A percentile compares a stretch with the other conserved stretches of the same genome.
phyloP scores from a whole-genome alignment of 2,113 vertebrate genomes.

The Oreamnos americanus region DNA sequence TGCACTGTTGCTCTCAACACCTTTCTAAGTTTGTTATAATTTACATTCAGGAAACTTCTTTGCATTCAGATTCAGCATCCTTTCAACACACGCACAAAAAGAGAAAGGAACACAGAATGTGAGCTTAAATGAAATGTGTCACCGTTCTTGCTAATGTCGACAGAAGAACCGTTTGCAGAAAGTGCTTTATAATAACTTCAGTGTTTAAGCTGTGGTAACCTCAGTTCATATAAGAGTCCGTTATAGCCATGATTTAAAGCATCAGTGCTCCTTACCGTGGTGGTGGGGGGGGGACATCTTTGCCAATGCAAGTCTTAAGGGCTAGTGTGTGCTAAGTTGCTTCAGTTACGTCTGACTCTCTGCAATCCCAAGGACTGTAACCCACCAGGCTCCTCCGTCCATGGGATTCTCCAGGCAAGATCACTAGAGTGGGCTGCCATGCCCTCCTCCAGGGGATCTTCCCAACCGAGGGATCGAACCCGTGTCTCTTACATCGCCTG shows the following conservation, averaged over 20 bases:
- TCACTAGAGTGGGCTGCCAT: not conserved
- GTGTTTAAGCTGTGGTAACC: not conserved
- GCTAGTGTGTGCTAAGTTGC: not conserved
- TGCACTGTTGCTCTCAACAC: not conserved
- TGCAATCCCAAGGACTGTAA: not conserved
- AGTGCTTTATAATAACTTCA: not conserved
- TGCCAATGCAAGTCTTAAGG: not conserved
- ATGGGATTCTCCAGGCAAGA: not conserved
- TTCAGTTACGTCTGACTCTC: not conserved
- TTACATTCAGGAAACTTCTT: not conserved
- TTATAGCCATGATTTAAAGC: not conserved
- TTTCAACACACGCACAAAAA: not conserved
- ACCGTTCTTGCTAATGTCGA: not conserved
- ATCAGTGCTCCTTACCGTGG: not conserved
- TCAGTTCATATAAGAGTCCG: not conserved
- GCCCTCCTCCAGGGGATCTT: not conserved
- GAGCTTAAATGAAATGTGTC: not conserved
- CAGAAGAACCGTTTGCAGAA: not conserved
- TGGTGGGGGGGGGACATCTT: not conserved
- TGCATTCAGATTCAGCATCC: not conserved
- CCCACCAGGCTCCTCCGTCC: not conserved
- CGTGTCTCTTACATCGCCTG: not conserved
- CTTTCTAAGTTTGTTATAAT: not conserved
- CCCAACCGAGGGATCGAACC: accelerated
- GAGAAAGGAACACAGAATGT: not conserved